Evolutionary conservation across 2,888 invertebrate species (phyloP), one percentile per base, ranked within the genome.

Genomic region (Monopis laevigella): DNA sequence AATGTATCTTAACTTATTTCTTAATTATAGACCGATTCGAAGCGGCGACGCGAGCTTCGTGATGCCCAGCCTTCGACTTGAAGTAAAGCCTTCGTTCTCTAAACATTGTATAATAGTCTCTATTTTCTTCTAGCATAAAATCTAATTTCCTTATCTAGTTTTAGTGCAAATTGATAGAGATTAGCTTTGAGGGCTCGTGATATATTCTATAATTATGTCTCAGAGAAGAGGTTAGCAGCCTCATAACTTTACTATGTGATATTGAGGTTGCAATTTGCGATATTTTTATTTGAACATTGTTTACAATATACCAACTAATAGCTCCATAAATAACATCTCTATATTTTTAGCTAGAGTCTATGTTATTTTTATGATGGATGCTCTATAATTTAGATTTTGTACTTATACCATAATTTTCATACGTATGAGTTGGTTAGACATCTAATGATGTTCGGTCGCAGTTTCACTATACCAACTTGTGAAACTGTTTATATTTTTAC

Each of bases 1-100:
- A 75, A 69, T 62, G 68, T 73, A 77, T 73, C 74, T 78, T 70
- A 72, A 73, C 73, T 78, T 78, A 80, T 77, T 80, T 78, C 78
- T 80, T 78, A 80, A 80, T 80, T 80, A 78, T 80, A 80, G 73
- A 72, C 72, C 68, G 72, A 77, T 73, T 77, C 75, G 66, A 71
- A 70, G 72, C 63, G 56, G 65, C 63, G 67, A 72, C 69, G 67
- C 65, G 61, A 54, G 68, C 62, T 61, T 65, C 66, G 65, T 66
- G 66, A 65, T 63, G 59, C 63, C 58, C 56, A 56, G 62, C 59
- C 57, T 58, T 62, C 62, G 64, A 63, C 58, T 57, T 12, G 51
- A 52, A 46, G 12, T 45, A 46, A 49, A 34, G 29, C 47, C 35
- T 43, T 50, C 45, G 48, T 40, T 16, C 13, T 21, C 4, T 12